A percentile compares a stretch with the other conserved stretches of the same genome.
phyloP scores from a whole-genome alignment of 1,140 invertebrate genomes.

The Trichonephila inaurata region DNA sequence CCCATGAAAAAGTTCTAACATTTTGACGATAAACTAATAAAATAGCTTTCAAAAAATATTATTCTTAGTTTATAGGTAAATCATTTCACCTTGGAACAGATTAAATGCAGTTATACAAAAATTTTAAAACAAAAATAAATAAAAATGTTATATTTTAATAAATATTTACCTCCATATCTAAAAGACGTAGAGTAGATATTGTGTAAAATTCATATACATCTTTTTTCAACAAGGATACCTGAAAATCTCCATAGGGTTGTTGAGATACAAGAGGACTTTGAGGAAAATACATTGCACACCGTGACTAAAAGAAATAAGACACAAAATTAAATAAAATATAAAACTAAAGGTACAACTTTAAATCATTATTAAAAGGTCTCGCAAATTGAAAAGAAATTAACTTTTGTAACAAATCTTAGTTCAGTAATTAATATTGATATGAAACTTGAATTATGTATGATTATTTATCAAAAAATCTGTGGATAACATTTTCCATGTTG shows the following conservation, averaged over 20 bases:
- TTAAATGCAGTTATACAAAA: too few species aligned
- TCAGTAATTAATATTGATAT: not conserved
- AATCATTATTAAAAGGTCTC: not conserved
- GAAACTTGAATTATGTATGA: not conserved
- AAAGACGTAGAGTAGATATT: constrained; percentile 80
- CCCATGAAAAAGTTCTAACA: too few species aligned
- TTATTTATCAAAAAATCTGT: too few species aligned
- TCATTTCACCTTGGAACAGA: too few species aligned
- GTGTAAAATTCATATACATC: constrained; percentile 80
- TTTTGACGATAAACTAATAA: too few species aligned
- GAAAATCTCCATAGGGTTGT: constrained; percentile 81
- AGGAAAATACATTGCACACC: constrained; percentile 59
- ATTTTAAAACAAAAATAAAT: too few species aligned
- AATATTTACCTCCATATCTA: constrained; percentile 77
- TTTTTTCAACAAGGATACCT: constrained; percentile 80
- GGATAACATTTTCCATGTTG: not conserved
- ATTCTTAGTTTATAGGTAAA: too few species aligned
- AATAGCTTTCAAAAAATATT: too few species aligned
- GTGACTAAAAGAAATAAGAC: constrained; percentile 27
- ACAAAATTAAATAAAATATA: too few species aligned
- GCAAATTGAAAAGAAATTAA: not conserved
- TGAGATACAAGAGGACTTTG: constrained; percentile 65
- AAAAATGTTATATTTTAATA: too few species aligned
- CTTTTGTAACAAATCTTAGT: too few species aligned
- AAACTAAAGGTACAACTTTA: too few species aligned